Base-by-base conservation (phyloP, 1,140 invertebrate genomes). In the Probaryconus sp. region DNA sequence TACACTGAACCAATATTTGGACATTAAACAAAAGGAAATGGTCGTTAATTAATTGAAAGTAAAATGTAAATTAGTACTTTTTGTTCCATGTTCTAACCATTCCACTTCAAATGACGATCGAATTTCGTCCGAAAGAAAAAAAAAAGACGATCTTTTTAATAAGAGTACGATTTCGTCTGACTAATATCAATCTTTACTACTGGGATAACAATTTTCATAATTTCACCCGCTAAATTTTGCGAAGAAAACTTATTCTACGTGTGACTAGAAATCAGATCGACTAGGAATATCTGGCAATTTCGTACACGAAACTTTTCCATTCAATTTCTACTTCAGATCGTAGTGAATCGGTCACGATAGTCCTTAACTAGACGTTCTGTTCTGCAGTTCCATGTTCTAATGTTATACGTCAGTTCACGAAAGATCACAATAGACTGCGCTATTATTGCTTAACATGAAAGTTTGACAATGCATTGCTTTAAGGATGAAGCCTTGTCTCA, bases 271-370 rank as follows among this genome's bases (percentile, higher is more conserved):
- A 31, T 18, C 10, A 21, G 43, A 20, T 24, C 37, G 28, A 11
- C 37, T 33, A 33, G 40, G 33, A 56, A 21, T 33, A 40, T 50
- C 33, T 16, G 45, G n/a, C 48, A 65, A 61, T 73, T 72, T 53
- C 31, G 61, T 28, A 43, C 58, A 58, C 58, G 56, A 63, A 61
- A 63, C 55, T 71, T 37, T 7, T 30, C 16, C 24, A 64, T 65
- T 65, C 14, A 60, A 65, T 64, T 72, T 72, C 60, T 45, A 63
- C 63, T 64, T 5, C 3, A 16, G 50, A 17, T 51, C 31, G 18
- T 21, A 24, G 38, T 65, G 47, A 73, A 73, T 65, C 61, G 47
- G 45, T 65, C 61, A 65, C 60, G 61, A 73, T 55, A 72, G 37
- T 64, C 17, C 45, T 47, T 56, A 37, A 58, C 43, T 45, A 58